Evolutionary conservation across 2,797 vertebrate species (phyloP).

Genomic region (Notolabrus celidotus): DNA sequence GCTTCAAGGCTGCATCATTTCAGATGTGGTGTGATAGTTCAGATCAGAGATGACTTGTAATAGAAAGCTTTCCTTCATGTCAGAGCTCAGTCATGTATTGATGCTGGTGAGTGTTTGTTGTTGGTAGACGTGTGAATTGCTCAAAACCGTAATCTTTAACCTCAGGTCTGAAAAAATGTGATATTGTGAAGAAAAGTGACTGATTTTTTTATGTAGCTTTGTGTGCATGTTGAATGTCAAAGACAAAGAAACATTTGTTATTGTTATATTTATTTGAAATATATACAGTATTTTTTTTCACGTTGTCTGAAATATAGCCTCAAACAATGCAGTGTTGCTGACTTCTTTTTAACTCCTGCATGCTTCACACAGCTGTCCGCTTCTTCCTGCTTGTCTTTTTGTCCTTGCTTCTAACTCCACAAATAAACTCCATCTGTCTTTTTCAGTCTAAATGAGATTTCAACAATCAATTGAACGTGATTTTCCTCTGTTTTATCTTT

Average conservation of each 20-base stretch:
- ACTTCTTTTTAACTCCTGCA: conserved; percentile 30
- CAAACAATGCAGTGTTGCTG: not conserved
- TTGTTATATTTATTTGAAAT: no score
- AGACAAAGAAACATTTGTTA: not conserved
- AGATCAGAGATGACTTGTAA: not conserved
- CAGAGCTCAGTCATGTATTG: not conserved
- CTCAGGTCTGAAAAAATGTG: not conserved
- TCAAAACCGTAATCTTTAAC: not conserved
- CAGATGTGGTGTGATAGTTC: not conserved
- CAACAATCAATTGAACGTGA: conserved; percentile 35
- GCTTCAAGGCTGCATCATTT: not conserved
- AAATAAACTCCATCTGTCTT: conserved; percentile 1
- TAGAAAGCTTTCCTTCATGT: not conserved
- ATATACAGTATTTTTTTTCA: no score
- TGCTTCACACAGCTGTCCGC: conserved; percentile 8
- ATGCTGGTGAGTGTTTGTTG: not conserved
- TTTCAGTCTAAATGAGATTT: conserved; percentile 8
- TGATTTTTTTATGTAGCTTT: not conserved
- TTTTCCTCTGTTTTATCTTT: conserved; percentile 53
- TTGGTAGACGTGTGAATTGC: no score
- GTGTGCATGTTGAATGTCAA: not conserved
- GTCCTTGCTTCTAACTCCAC: not conserved
- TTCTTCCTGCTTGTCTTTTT: conserved; percentile 2
- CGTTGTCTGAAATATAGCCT: not conserved
- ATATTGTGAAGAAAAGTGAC: not conserved